These are phyloP conservation scores for Melanerpes formicivorus DNA, from an alignment of 2,113 vertebrate genomes.

Conservation along the genomic window DNA sequence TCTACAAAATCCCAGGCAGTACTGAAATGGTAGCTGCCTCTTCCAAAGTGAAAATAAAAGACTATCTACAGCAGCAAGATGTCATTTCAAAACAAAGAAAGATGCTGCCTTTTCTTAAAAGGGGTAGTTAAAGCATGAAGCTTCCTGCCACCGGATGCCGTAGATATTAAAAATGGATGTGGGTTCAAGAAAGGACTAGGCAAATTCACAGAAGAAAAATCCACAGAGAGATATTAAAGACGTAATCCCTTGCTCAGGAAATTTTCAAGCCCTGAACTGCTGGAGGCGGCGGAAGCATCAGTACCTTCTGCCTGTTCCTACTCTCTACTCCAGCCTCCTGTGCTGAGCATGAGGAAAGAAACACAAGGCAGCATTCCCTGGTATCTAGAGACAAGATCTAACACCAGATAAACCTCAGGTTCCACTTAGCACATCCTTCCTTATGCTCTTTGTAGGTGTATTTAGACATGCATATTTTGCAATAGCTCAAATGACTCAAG, in stretches of 20 bases:
- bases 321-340: neutral
- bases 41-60: neutral
- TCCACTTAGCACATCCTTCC: neutral
- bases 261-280: neutral
- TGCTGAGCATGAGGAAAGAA: neutral
- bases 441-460: neutral
- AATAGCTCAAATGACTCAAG: neutral
- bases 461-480: neutral
- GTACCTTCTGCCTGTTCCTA: neutral
- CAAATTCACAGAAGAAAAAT: slow-evolving; percentile 21
- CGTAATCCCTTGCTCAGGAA: neutral
- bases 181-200: neutral
- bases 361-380: neutral
- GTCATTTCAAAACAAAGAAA: neutral
- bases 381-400: neutral
- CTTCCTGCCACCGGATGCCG: neutral
- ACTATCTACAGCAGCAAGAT: neutral
- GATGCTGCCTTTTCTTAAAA: neutral
- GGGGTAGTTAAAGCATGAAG: neutral
- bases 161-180: neutral
- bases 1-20: neutral
- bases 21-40: neutral
- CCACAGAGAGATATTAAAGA: slow-evolving; percentile 12
- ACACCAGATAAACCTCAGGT: neutral
- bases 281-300: neutral